Percentiles rank a stretch among this genome's conserved stretches.
Conservation (phyloP, 1,140 invertebrate genomes). For the Drosophila triauraria region DNA sequence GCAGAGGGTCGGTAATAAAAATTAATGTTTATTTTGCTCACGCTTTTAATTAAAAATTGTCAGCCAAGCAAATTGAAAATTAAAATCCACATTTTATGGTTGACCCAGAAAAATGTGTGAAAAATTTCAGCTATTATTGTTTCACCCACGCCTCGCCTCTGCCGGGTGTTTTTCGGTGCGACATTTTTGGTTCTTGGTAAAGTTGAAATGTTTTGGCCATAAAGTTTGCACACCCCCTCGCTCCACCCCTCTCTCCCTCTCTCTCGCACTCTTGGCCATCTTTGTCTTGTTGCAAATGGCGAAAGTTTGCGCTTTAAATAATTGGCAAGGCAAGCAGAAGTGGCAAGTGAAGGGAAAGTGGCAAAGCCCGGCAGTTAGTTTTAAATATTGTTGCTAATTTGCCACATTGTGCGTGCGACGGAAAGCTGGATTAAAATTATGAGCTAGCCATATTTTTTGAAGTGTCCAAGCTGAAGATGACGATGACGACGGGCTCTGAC, state of each 20-base stretch:
- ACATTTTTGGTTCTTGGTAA: slow-evolving; percentile 41
- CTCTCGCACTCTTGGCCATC: slow-evolving; percentile 3
- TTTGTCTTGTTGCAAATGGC: slow-evolving; percentile 68
- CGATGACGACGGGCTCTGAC: slow-evolving; percentile 45
- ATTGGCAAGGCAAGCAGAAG: slow-evolving; percentile 57
- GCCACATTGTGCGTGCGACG: slow-evolving; percentile 72
- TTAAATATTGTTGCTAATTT: slow-evolving; percentile 83
- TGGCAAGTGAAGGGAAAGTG: neutral
- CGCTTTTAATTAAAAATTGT: slow-evolving; percentile 81
- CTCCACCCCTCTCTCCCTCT: neutral
- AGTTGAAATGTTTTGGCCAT: slow-evolving; percentile 73
- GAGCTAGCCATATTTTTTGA: slow-evolving; percentile 79
- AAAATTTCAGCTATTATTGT: slow-evolving; percentile 53
- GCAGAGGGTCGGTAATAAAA: slow-evolving; percentile 59
- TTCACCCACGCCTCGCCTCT: slow-evolving; percentile 12
- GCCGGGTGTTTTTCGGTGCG: slow-evolving; percentile 32
- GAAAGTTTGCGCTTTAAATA: slow-evolving; percentile 79
- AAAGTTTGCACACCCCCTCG: slow-evolving; percentile 53
- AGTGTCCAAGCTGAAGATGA: slow-evolving; percentile 63
- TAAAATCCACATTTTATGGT: slow-evolving; percentile 46
- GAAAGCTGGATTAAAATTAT: slow-evolving; percentile 81
- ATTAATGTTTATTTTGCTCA: slow-evolving; percentile 79
- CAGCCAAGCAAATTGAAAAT: slow-evolving; percentile 76
- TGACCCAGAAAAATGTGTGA: slow-evolving; percentile 70
- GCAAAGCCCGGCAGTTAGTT: slow-evolving; percentile 68